Conservation (phyloP, 2,113 vertebrate genomes). For the Hyperoodon ampullatus region DNA sequence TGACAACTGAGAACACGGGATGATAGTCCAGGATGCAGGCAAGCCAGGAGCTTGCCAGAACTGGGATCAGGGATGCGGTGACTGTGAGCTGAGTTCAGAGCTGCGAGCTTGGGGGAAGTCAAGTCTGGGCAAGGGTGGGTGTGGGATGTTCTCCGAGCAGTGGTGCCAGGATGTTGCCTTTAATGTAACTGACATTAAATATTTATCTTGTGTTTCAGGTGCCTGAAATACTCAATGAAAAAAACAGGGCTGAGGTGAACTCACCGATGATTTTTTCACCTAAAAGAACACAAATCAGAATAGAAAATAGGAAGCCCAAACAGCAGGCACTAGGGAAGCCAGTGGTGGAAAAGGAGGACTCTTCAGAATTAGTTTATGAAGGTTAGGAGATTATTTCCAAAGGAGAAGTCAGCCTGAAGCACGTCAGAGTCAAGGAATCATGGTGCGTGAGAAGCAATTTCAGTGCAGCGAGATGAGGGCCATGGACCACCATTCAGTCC, state of each 20-base stretch:
- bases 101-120: fast-evolving
- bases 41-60: background rate
- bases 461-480: fast-evolving
- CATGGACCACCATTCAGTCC: fast-evolving
- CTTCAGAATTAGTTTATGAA: background rate
- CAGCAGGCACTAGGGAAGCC: background rate
- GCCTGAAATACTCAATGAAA: background rate
- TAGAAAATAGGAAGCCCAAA: background rate
- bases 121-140: too few species aligned
- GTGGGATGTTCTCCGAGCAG: background rate
- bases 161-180: background rate
- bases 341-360: background rate
- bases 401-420: fast-evolving
- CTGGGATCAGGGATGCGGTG: background rate
- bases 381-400: background rate
- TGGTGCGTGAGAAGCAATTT: fast-evolving
- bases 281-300: background rate
- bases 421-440: background rate
- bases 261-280: fast-evolving
- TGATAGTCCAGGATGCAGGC: too few species aligned
- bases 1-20: background rate
- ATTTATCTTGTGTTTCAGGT: background rate
- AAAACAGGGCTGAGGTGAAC: background rate
- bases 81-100: background rate
- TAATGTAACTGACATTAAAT: background rate